Evolutionary conservation across 2,888 invertebrate species (phyloP).

Genomic region (Drosophila nigricruria): DNA sequence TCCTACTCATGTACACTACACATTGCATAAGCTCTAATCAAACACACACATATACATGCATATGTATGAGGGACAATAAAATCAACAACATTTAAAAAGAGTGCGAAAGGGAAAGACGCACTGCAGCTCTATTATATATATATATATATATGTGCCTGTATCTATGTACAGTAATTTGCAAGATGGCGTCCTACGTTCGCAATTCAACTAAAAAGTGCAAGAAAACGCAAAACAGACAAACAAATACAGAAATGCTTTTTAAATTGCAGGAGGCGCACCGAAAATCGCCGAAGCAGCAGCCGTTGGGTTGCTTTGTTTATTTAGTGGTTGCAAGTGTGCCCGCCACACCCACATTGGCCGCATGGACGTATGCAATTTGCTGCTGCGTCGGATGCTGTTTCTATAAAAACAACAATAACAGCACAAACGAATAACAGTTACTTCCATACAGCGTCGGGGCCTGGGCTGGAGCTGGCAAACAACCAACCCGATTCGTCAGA

Average conservation of each 20-base stretch:
- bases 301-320: slow-evolving; percentile 61
- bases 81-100: slow-evolving; percentile 40
- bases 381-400: slow-evolving; percentile 49
- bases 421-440: slow-evolving; percentile 46
- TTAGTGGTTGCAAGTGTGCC: slow-evolving; percentile 73
- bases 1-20: not conserved
- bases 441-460: slow-evolving; percentile 31
- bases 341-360: slow-evolving; percentile 64
- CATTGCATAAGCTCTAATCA: slow-evolving; percentile 20
- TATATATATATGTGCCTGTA: not conserved
- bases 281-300: slow-evolving; percentile 9
- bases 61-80: slow-evolving; percentile 40
- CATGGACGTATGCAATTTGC: slow-evolving; percentile 54
- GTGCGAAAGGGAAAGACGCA: slow-evolving; percentile 19
- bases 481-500: slow-evolving; percentile 76
- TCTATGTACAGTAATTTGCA: slow-evolving; percentile 46
- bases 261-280: slow-evolving; percentile 47
- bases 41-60: slow-evolving; percentile 19
- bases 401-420: slow-evolving; percentile 55
- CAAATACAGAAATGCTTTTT: slow-evolving; percentile 37
- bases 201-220: slow-evolving; percentile 37
- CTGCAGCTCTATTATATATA: slow-evolving; percentile 29
- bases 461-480: slow-evolving; percentile 52
- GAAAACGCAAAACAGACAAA: slow-evolving; percentile 28
- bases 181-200: slow-evolving; percentile 53